Evolutionary conservation across 1,140 invertebrate genomes (phyloP).

Genomic region (Nautilus pompilius): DNA sequence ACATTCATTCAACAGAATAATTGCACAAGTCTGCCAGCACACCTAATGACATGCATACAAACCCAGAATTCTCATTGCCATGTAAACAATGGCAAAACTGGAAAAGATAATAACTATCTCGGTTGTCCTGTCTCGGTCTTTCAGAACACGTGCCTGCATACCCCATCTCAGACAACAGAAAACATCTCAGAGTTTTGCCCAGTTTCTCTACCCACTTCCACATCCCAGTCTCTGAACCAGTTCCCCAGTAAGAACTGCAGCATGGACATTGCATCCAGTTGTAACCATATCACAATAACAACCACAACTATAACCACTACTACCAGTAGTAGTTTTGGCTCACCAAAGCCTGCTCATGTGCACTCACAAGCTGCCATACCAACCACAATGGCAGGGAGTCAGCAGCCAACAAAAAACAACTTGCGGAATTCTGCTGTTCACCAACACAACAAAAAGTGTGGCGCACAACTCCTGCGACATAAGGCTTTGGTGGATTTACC

Average conservation of each 20-base stretch:
- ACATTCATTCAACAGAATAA: neutral
- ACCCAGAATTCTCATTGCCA: neutral
- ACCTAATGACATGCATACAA: neutral
- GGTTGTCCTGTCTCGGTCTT: neutral
- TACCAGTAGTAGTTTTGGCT: slow-evolving; percentile 1
- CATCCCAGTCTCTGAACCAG: neutral
- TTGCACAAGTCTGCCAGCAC: neutral
- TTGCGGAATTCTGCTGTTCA: neutral
- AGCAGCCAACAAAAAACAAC: neutral
- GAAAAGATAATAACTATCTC: neutral
- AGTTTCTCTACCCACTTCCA: neutral
- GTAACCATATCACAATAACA: slow-evolving; percentile 4
- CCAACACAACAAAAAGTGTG: neutral
- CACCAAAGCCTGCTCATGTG: slow-evolving; percentile 2
- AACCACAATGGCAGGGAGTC: neutral
- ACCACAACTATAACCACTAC: slow-evolving; percentile 8
- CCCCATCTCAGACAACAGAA: neutral
- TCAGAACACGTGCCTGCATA: neutral
- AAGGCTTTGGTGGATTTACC: neutral
- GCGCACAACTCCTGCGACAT: neutral
- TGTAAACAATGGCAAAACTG: neutral
- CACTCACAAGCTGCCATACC: neutral
- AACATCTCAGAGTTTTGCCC: too few relatives aligned
- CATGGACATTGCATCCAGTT: neutral
- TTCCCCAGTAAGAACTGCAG: neutral